Percentiles rank a stretch among this genome's conserved stretches.
phyloP scores from a whole-genome alignment of 2,888 invertebrate genomes.

The Drosophila dives region DNA sequence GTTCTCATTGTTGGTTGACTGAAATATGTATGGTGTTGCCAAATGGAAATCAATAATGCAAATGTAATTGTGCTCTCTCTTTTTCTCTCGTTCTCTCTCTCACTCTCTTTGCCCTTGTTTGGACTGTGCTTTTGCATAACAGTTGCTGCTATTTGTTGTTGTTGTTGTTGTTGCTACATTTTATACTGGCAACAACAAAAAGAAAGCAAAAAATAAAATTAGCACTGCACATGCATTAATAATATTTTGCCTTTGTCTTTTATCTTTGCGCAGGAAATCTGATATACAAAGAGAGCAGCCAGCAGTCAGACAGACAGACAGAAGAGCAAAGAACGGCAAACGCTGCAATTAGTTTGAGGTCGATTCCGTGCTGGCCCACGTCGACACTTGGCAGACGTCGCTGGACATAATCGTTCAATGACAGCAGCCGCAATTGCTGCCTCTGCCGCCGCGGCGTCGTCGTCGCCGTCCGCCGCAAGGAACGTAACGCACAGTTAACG shows the following conservation, averaged over 20 bases:
- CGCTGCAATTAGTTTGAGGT: conserved; percentile 23
- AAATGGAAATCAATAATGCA: conserved; percentile 72
- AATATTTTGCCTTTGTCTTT: conserved; percentile 42
- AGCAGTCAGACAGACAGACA: conserved; percentile 1
- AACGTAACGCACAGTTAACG: conserved; percentile 61
- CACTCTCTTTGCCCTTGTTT: conserved; percentile 6
- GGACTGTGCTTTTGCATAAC: conserved; percentile 27
- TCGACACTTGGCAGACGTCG: conserved; percentile 27
- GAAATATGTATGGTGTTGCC: conserved; percentile 43
- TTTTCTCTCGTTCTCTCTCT: neutral
- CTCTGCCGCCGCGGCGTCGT: conserved; percentile 39
- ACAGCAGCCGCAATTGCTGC: conserved; percentile 55
- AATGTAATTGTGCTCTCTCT: conserved; percentile 47
- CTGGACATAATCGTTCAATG: conserved; percentile 67
- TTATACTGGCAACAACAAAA: conserved; percentile 21
- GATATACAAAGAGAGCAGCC: conserved; percentile 43
- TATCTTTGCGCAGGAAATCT: conserved; percentile 59
- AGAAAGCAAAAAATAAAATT: neutral
- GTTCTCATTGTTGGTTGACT: conserved; percentile 23
- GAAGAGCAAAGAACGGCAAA: conserved; percentile 11
- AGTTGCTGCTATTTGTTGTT: conserved; percentile 2
- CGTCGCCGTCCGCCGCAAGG: conserved; percentile 36
- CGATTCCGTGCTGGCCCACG: conserved; percentile 22
- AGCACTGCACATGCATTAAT: conserved; percentile 20
- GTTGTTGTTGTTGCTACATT: conserved; percentile 8